Evolutionary conservation across 2,797 vertebrate species (phyloP).

Genomic region (Chiroxiphia lanceolata): DNA sequence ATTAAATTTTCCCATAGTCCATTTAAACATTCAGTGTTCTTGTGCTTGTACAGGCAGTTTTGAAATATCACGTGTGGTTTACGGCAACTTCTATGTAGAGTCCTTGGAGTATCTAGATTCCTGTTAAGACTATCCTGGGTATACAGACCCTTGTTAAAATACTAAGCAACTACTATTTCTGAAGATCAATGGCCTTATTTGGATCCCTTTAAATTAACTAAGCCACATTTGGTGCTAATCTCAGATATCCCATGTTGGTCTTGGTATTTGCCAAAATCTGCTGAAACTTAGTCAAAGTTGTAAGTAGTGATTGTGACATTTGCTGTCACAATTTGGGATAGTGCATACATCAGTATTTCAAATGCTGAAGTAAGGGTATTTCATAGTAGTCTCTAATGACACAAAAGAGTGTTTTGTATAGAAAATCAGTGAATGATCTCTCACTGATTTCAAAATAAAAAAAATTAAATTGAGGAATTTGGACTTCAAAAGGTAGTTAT

Average conservation of each 20-base stretch:
- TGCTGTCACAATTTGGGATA: not conserved
- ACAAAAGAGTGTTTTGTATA: not conserved
- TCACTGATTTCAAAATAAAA: not conserved
- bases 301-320: not conserved
- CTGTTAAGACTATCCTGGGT: not conserved
- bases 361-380: not conserved
- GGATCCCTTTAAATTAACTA: not conserved
- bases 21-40: not conserved
- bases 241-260: not conserved
- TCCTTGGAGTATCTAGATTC: not conserved
- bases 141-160: not conserved
- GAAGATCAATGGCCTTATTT: not conserved
- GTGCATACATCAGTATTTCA: not conserved
- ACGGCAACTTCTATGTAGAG: not conserved
- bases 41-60: not conserved
- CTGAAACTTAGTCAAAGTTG: not conserved
- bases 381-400: not conserved
- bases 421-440: not conserved
- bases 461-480: not conserved
- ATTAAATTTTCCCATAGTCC: not conserved
- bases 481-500: not conserved
- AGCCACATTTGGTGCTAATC: not conserved
- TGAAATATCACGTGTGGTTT: not conserved
- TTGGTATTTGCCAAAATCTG: not conserved
- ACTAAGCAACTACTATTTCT: not conserved